phyloP scores from a whole-genome alignment of 1,140 invertebrate species.

The Diachasmimorpha longicaudata region DNA sequence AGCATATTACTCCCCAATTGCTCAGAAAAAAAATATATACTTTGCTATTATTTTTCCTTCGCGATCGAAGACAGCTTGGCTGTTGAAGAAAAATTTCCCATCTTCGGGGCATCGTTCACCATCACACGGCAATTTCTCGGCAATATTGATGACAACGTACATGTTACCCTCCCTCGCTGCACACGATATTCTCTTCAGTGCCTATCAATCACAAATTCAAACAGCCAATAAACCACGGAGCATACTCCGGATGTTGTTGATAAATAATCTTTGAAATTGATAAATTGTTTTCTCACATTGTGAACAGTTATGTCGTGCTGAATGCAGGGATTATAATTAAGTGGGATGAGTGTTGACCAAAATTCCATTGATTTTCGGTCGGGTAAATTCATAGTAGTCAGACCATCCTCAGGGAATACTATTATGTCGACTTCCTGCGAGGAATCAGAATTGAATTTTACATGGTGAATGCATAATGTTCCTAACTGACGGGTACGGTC shows the following conservation, averaged over 20 bases:
- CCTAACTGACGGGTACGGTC: background rate
- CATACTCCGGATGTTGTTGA: background rate
- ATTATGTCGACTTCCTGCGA: constrained; percentile 25
- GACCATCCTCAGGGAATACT: constrained; percentile 27
- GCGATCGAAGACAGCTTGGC: constrained; percentile 76
- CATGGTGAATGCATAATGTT: background rate
- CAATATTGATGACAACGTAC: constrained; percentile 77
- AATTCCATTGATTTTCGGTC: constrained; percentile 18
- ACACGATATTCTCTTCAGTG: constrained; percentile 63
- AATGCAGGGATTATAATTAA: constrained; percentile 42
- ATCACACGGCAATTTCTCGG: constrained; percentile 68
- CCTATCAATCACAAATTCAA: constrained; percentile 41
- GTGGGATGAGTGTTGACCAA: constrained; percentile 42
- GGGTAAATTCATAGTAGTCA: constrained; percentile 16
- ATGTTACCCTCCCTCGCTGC: constrained; percentile 61
- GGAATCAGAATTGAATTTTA: background rate
- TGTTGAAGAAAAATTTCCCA: constrained; percentile 70
- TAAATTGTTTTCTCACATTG: constrained; percentile 28
- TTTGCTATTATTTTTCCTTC: constrained; percentile 63
- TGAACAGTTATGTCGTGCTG: constrained; percentile 14
- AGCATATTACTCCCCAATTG: too few relatives aligned
- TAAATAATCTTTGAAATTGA: background rate
- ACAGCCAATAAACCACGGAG: constrained; percentile 20
- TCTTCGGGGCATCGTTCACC: constrained; percentile 44
- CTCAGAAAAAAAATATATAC: background rate